Evolutionary conservation across 1,140 invertebrate genomes (phyloP).

Genomic region (Chironomus striatipennis): DNA sequence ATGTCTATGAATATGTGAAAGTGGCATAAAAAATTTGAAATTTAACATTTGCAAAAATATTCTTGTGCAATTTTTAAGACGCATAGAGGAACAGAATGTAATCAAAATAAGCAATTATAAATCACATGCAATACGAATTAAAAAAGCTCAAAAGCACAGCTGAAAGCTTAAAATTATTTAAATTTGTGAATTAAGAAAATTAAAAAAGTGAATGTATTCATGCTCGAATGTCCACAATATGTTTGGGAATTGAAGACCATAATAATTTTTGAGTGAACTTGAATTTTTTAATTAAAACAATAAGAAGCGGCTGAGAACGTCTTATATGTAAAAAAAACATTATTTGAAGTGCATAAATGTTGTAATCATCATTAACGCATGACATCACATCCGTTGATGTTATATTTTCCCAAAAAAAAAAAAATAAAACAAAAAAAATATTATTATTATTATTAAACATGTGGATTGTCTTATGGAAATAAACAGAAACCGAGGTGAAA

Average conservation of each 20-base stretch:
- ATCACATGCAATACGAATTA: neutral
- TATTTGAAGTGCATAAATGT: slow-evolving; percentile 19
- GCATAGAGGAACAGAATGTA: neutral
- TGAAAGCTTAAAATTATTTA: neutral
- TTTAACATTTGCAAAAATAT: slow-evolving; percentile 2
- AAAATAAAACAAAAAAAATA: no score
- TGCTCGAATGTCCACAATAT: neutral
- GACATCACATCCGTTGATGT: slow-evolving; percentile 15
- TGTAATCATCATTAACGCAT: slow-evolving; percentile 16
- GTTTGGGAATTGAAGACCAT: neutral
- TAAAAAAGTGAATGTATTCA: neutral
- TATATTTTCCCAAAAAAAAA: neutral
- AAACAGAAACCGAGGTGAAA: neutral
- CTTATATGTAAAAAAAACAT: no score
- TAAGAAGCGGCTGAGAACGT: neutral
- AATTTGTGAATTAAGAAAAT: neutral
- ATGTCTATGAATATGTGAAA: neutral
- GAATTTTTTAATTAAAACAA: neutral
- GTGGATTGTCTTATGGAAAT: slow-evolving; percentile 12
- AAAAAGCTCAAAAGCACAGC: no score
- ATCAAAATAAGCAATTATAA: neutral
- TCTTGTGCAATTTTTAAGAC: neutral
- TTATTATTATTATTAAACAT: neutral
- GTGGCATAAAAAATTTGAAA: neutral
- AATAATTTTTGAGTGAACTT: neutral